Evolutionary conservation across 2,888 invertebrate genomes (phyloP).

Genomic region (Eupithecia tripunctaria): DNA sequence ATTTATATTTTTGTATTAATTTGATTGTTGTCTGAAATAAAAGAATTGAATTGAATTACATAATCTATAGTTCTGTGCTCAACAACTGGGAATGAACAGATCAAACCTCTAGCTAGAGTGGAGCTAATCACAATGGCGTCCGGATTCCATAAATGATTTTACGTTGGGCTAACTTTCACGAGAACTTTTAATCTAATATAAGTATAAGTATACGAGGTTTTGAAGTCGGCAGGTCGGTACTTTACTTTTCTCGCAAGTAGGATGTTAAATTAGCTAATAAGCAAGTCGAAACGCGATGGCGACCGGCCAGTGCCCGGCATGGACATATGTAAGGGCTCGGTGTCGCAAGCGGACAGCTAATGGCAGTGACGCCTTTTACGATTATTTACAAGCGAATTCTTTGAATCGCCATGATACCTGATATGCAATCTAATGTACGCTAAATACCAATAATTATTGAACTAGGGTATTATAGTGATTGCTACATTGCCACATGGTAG

Average conservation of each 20-base stretch:
- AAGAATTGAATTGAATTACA: no score
- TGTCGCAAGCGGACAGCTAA: constrained; percentile 36
- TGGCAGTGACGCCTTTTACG: constrained; percentile 35
- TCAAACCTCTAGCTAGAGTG: not conserved
- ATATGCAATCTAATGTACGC: constrained; percentile 23
- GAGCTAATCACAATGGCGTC: not conserved
- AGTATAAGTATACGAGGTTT: no score
- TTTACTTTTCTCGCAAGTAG: constrained; percentile 16
- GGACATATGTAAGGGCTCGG: constrained; percentile 27
- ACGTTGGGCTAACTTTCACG: not conserved
- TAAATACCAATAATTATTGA: not conserved
- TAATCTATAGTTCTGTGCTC: no score
- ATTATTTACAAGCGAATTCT: constrained; percentile 41
- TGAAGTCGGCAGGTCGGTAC: not conserved
- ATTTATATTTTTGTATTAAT: no score
- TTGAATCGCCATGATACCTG: constrained; percentile 16
- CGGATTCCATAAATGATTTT: not conserved
- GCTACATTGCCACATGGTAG: no score
- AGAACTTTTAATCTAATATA: not conserved
- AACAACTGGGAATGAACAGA: no score
- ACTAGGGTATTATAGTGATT: not conserved
- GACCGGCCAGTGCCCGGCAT: constrained; percentile 29
- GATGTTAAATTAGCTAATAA: constrained; percentile 36
- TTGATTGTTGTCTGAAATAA: no score
- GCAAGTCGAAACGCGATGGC: constrained; percentile 23